phyloP scores from a whole-genome alignment of 2,888 invertebrate genomes.

The Napeogenes inachia region DNA sequence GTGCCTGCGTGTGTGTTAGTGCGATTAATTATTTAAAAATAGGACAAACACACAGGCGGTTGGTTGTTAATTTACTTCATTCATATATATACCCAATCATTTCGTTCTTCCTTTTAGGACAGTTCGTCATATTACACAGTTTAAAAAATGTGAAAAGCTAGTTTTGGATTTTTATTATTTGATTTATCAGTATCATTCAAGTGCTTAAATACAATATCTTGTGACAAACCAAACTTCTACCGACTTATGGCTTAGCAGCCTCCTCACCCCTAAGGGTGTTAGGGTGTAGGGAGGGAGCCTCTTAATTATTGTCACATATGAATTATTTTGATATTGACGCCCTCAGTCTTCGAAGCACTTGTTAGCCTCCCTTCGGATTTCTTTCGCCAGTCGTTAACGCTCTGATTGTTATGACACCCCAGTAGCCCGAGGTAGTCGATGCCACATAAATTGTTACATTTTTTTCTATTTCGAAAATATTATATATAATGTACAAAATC shows the following conservation, averaged over 20 bases:
- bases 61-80: too few species aligned
- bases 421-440: constrained; percentile 10
- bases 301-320: constrained; percentile 75
- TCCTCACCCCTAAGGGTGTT: constrained; percentile 44
- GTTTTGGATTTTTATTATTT: too few species aligned
- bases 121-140: too few species aligned
- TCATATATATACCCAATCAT: too few species aligned
- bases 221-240: constrained; percentile 41
- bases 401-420: constrained; percentile 23
- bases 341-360: constrained; percentile 35
- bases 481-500: too few species aligned
- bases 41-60: background rate
- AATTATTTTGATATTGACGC: constrained; percentile 72
- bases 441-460: too few species aligned
- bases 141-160: too few species aligned
- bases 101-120: too few species aligned
- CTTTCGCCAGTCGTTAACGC: constrained; percentile 29
- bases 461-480: too few species aligned
- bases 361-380: constrained; percentile 37
- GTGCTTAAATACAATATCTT: constrained; percentile 32
- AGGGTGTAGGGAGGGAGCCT: constrained; percentile 41
- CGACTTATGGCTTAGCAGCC: constrained; percentile 42
- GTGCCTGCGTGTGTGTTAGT: constrained; percentile 23
- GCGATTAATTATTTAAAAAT: constrained; percentile 9
- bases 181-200: constrained; percentile 7